Conservation (phyloP, 2,888 invertebrate species). For the Lacanobia wlatinum region DNA sequence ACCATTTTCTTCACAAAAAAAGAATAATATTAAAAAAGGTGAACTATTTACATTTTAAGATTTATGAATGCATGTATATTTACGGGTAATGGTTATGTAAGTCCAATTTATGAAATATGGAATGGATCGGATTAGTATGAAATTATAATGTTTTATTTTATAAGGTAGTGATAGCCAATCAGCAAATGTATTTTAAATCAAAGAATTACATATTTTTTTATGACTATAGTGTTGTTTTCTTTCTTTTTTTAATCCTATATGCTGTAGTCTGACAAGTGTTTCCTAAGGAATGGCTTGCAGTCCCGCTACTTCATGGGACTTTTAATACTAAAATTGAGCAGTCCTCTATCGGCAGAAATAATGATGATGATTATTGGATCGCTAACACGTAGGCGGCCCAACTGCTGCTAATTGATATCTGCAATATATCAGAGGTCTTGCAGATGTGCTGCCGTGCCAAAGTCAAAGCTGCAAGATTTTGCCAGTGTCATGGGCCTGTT, state of each 20-base stretch:
- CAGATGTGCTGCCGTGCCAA: no score
- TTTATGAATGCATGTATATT: slow-evolving; percentile 13
- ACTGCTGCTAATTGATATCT: no score
- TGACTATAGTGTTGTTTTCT: neutral
- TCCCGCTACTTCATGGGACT: no score
- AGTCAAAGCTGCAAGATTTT: no score
- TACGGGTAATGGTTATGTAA: slow-evolving; percentile 34
- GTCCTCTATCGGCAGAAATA: neutral
- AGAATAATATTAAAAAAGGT: no score
- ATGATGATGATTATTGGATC: neutral
- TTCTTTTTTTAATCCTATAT: neutral
- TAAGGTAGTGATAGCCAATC: slow-evolving; percentile 1
- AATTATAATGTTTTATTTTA: neutral
- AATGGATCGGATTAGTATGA: neutral
- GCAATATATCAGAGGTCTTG: neutral
- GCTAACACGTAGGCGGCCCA: neutral
- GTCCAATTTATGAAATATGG: slow-evolving; percentile 6
- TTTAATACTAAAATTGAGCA: no score
- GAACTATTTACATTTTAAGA: neutral
- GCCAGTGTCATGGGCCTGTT: no score
- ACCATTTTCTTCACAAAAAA: neutral
- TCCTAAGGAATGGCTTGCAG: neutral
- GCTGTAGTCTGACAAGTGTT: neutral
- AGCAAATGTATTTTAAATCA: neutral
- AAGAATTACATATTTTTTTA: slow-evolving; percentile 10